Evolutionary conservation across 2,113 vertebrate genomes (phyloP).

Genomic region (Cinclus mexicanus): DNA sequence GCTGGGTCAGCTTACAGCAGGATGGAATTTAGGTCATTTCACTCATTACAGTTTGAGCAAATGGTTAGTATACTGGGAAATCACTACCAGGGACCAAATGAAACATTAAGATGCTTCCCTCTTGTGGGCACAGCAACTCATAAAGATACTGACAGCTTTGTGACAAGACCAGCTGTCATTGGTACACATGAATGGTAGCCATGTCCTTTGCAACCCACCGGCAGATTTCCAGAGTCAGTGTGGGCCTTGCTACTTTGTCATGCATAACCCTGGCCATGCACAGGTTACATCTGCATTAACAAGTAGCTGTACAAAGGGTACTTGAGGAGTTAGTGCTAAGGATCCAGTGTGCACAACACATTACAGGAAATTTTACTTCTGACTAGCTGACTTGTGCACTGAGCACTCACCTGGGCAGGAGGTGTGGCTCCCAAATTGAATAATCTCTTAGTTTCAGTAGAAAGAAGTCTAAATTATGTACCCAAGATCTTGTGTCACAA

Average conservation of each 20-base stretch:
- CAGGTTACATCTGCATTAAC: not conserved
- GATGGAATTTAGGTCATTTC: not conserved
- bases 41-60: not conserved
- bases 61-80: not conserved
- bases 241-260: not conserved
- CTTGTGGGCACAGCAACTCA: fast-evolving
- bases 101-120: not conserved
- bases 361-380: not conserved
- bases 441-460: not conserved
- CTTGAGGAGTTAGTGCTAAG: not conserved
- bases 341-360: not conserved
- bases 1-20: not conserved
- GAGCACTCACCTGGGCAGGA: not conserved
- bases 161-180: not conserved
- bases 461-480: not conserved
- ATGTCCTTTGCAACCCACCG: not conserved
- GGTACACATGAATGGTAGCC: not conserved
- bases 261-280: not conserved
- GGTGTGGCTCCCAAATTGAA: not conserved
- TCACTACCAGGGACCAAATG: not conserved
- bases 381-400: not conserved
- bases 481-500: not conserved
- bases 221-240: not conserved
- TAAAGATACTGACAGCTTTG: not conserved
- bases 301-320: not conserved